Evolutionary conservation across 1,140 invertebrate genomes (phyloP), one percentile per base, ranked within the genome.

Genomic region (Adelges cooleyi): DNA sequence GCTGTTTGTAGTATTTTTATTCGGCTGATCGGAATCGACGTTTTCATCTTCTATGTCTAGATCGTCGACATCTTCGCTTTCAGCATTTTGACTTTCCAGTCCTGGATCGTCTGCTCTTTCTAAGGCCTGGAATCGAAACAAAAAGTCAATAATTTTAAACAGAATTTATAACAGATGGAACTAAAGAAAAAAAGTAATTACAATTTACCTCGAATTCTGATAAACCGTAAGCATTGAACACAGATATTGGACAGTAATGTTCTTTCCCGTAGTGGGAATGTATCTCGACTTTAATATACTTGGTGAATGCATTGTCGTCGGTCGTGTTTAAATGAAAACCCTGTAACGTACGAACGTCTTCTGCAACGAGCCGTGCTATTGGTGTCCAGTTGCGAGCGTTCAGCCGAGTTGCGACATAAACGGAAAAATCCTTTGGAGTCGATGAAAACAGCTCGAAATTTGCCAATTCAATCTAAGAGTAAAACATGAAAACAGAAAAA

Each of bases 381-480:
- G 81, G 79, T 11, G 84, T 83, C 95, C 95, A 99, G 33, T 98
- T 94, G 27, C 93, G 79, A 0, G 88, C 86, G 0, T 93, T 92
- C 76, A 88, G 95, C 46, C 91, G 82, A 77, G 96, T 93, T 71
- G 90, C 92, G 11, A 94, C 84, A 66, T 80, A 90, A 0, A 92
- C 83, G 20, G 83, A 81, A 74, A 99, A 90, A 65, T 95, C 89
- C 74, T 89, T 89, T 4, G 95, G 95, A 15, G 88, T 90, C 1
- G 95, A 98, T 15, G 95, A 98, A 76, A 98, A 99, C 18, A 99
- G 77, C 77, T 99, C 97, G 74, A 96, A 95, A 75, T 98, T 99
- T 11, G 94, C 96, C 59, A 99, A 78, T 71, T 98, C 94, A 67
- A 98, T 86, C 75, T 78, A 71, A 48, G 76, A 76, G 53, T 75